phyloP scores from a whole-genome alignment of 1,140 invertebrate genomes.

The Diprion similis region DNA sequence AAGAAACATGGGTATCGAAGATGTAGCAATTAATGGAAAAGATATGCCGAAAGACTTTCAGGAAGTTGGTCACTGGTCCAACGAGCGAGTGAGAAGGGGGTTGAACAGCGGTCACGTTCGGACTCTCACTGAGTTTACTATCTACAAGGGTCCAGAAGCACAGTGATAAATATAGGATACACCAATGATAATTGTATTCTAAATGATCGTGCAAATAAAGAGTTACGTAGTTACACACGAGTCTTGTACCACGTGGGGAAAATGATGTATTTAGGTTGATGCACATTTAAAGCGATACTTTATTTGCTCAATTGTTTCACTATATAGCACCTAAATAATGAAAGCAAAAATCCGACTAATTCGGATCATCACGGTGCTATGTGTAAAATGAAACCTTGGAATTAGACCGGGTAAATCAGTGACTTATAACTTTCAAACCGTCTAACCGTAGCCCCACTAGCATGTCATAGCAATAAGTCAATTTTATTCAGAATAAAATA shows the following conservation, averaged over 20 bases:
- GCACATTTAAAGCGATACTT: not conserved
- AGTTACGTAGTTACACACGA: not conserved
- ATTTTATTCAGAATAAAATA: not conserved
- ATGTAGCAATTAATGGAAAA: slow-evolving; percentile 9
- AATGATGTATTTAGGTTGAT: not conserved
- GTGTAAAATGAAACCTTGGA: too few relatives aligned
- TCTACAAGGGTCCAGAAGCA: slow-evolving; percentile 25
- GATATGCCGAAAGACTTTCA: slow-evolving; percentile 4
- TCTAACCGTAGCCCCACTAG: too few relatives aligned
- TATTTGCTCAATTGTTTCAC: not conserved
- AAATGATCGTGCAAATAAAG: not conserved
- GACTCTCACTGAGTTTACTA: slow-evolving; percentile 32
- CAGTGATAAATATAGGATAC: not conserved
- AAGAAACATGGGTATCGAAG: slow-evolving; percentile 16
- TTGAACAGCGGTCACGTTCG: slow-evolving; percentile 29
- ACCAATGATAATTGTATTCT: not conserved
- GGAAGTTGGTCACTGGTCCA: slow-evolving; percentile 32
- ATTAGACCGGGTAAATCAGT: too few relatives aligned
- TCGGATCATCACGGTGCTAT: too few relatives aligned
- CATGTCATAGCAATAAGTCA: not conserved
- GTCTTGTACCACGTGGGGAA: not conserved
- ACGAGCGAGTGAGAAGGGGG: slow-evolving; percentile 30
- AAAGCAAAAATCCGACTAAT: not conserved
- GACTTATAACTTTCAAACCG: too few relatives aligned
- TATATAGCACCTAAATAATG: too few relatives aligned